Percentiles rank a stretch among this genome's conserved stretches.
These are phyloP conservation scores for Argopecten irradians DNA, from an alignment of 1,140 invertebrate genomes.

Conservation along the genomic window DNA sequence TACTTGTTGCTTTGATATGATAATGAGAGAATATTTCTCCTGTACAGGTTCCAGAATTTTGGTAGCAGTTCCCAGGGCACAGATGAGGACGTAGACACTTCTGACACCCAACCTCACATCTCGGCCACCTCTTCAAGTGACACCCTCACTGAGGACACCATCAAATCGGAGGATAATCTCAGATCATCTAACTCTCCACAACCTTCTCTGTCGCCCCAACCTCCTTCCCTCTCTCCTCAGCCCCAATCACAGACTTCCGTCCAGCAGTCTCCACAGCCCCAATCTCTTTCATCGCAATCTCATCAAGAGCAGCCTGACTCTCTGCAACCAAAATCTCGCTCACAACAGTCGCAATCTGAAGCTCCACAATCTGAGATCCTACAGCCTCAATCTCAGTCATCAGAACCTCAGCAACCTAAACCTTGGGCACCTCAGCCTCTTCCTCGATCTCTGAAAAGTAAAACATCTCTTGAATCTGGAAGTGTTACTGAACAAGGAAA, in stretches of 20 bases:
- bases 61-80: not conserved
- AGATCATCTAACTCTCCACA: not conserved
- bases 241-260: not conserved
- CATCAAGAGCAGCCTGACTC: too few species aligned
- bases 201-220: not conserved
- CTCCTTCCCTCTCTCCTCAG: not conserved
- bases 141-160: constrained; percentile 33
- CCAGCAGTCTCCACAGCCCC: not conserved
- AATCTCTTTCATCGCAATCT: too few species aligned
- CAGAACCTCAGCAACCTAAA: not conserved
- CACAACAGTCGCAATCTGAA: not conserved
- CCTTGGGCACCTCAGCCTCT: not conserved
- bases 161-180: constrained; percentile 4
- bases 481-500: not conserved
- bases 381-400: not conserved
- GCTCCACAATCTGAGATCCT: not conserved
- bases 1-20: too few species aligned
- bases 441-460: not conserved
- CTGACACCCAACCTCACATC: not conserved
- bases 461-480: not conserved
- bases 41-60: not conserved
- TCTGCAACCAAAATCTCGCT: not conserved
- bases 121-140: constrained; percentile 43
- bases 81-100: not conserved
- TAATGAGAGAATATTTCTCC: not conserved